Percentiles rank a stretch among this genome's conserved stretches.
Evolutionary conservation across 1,140 invertebrate genomes (phyloP).

Genomic region (Cyphomyrmex costatus): DNA sequence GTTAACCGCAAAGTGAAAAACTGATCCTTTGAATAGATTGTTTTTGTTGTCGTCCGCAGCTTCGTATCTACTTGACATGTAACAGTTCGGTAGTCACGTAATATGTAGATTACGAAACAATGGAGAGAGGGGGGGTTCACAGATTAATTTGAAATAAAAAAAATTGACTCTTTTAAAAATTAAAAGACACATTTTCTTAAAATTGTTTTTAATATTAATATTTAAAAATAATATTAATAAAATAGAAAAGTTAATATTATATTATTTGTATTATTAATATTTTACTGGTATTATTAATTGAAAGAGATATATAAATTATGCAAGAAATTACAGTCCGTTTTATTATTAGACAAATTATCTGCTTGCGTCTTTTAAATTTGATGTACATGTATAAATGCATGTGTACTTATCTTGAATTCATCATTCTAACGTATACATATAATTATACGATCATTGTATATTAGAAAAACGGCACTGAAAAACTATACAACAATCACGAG

Average conservation of each 20-base stretch:
- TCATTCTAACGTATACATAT: not conserved
- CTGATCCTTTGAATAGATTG: not conserved
- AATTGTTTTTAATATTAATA: not conserved
- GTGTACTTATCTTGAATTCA: not conserved
- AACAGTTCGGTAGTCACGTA: not conserved
- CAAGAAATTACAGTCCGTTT: not conserved
- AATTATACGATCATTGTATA: not conserved
- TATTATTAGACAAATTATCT: not conserved
- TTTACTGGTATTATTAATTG: not conserved
- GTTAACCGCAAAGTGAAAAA: too few relatives aligned
- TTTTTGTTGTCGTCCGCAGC: not conserved
- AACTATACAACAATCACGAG: not conserved
- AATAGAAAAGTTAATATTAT: not conserved
- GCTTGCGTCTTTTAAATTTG: not conserved
- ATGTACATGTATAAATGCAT: not conserved
- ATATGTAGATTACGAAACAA: not conserved
- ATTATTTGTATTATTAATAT: not conserved
- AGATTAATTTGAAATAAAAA: not conserved
- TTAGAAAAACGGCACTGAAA: not conserved
- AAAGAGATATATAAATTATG: not conserved
- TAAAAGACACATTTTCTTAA: not conserved
- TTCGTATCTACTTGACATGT: not conserved
- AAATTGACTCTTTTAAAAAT: not conserved
- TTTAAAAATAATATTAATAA: not conserved
- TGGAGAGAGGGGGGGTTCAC: too few relatives aligned